phyloP scores from a whole-genome alignment of 2,113 vertebrate genomes.

The Pardalotus punctatus region DNA sequence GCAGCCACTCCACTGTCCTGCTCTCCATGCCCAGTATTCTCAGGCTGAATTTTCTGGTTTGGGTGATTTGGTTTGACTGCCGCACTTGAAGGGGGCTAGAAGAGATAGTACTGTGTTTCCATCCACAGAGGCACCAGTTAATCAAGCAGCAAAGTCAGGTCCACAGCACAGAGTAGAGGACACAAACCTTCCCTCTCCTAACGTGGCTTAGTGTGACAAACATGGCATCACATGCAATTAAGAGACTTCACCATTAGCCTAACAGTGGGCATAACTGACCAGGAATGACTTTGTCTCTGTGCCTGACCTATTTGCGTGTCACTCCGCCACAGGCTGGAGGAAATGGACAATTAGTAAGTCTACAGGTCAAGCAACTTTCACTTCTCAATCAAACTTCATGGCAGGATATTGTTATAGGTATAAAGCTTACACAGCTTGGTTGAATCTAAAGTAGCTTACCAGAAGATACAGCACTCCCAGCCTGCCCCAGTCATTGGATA shows the following conservation, averaged over 20 bases:
- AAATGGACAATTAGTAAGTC: neutral
- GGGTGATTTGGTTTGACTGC: neutral
- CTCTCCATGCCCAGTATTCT: neutral
- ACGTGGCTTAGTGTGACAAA: rapidly evolving
- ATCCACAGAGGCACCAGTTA: neutral
- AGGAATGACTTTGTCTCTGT: neutral
- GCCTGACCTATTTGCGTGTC: neutral
- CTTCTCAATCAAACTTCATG: neutral
- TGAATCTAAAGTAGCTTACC: neutral
- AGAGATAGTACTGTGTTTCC: neutral
- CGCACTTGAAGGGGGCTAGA: neutral
- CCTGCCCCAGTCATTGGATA: neutral
- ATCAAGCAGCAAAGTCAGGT: neutral
- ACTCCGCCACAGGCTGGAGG: neutral
- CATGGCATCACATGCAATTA: rapidly evolving
- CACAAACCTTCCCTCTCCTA: neutral
- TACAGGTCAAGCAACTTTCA: neutral
- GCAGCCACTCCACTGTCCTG: neutral
- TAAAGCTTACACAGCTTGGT: neutral
- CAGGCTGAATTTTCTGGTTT: neutral
- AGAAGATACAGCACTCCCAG: neutral
- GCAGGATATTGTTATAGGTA: neutral
- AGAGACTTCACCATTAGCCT: neutral
- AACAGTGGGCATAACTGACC: neutral
- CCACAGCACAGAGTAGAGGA: neutral